Conservation (phyloP, 2,113 vertebrate species). For the Cebidichthys violaceus region DNA sequence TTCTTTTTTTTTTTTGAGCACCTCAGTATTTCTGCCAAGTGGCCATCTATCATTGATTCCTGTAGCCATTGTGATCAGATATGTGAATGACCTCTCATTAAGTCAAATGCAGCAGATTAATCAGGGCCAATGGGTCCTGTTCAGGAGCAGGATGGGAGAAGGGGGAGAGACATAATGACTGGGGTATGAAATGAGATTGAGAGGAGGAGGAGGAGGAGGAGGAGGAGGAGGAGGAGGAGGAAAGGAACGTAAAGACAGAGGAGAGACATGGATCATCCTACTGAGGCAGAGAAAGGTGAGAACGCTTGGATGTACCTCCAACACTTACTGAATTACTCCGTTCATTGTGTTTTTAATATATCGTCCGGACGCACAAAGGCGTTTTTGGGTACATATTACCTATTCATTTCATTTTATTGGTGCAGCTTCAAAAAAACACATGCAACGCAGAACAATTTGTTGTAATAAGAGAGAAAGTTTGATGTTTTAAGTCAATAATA, state of each 20-base stretch:
- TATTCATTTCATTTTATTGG: constrained; percentile 19
- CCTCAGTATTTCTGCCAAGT: constrained; percentile 74
- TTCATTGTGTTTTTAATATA: constrained; percentile 33
- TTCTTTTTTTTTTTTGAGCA: constrained; percentile 34
- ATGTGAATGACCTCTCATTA: constrained; percentile 83
- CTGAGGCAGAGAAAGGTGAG: constrained; percentile 48
- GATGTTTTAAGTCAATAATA: background rate
- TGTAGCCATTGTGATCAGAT: constrained; percentile 78
- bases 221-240: constrained; percentile 65
- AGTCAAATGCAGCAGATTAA: constrained; percentile 80
- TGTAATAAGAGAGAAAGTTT: background rate
- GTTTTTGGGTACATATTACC: background rate
- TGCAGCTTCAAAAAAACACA: background rate
- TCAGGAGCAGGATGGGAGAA: constrained; percentile 70
- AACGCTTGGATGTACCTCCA: constrained; percentile 12
- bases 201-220: constrained; percentile 64
- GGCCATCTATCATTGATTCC: constrained; percentile 81
- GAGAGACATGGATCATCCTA: constrained; percentile 70
- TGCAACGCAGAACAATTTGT: background rate
- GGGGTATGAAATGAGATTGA: constrained; percentile 78
- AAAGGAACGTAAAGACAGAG: constrained; percentile 64
- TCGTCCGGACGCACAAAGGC: background rate
- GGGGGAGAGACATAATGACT: constrained; percentile 74
- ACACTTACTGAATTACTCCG: constrained; percentile 40
- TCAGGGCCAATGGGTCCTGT: constrained; percentile 75